Evolutionary conservation across 1,140 invertebrate species (phyloP).

Genomic region (Euura saliciscinereae): DNA sequence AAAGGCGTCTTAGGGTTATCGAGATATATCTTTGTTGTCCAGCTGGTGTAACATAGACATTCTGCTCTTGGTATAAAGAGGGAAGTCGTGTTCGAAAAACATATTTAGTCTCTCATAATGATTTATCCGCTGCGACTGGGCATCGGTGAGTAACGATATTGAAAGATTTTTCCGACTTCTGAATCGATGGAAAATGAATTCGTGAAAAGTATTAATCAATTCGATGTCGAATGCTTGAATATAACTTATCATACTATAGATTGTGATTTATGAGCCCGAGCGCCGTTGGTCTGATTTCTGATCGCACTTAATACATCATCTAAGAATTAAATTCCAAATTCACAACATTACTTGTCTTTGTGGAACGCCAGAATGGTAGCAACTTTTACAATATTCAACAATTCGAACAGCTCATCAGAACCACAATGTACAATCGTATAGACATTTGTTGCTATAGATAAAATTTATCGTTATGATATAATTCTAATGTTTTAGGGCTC

Average conservation of each 20-base stretch:
- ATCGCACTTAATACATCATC: too few relatives aligned
- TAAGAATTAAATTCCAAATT: too few relatives aligned
- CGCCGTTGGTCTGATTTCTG: too few relatives aligned
- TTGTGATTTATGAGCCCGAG: too few relatives aligned
- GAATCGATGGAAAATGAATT: not conserved
- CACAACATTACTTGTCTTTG: too few relatives aligned
- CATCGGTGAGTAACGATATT: not conserved
- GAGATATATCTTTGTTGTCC: not conserved
- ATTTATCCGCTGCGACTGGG: not conserved
- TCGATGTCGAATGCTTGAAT: not conserved
- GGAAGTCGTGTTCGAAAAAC: not conserved
- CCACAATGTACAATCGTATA: too few relatives aligned
- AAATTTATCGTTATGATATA: too few relatives aligned
- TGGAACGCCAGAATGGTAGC: too few relatives aligned
- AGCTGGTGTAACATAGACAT: not conserved
- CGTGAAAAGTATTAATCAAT: not conserved
- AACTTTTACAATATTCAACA: too few relatives aligned
- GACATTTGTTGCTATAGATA: too few relatives aligned
- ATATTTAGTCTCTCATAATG: not conserved
- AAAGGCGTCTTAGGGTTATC: constrained; percentile 1
- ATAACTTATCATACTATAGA: not conserved
- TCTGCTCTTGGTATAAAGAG: not conserved
- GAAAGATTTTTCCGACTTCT: not conserved
- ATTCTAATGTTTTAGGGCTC: not conserved
- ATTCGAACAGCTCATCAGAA: too few relatives aligned